These are phyloP conservation scores for Drosophila subpulchrella DNA, from an alignment of 1,140 invertebrate genomes.

Conservation along the genomic window DNA sequence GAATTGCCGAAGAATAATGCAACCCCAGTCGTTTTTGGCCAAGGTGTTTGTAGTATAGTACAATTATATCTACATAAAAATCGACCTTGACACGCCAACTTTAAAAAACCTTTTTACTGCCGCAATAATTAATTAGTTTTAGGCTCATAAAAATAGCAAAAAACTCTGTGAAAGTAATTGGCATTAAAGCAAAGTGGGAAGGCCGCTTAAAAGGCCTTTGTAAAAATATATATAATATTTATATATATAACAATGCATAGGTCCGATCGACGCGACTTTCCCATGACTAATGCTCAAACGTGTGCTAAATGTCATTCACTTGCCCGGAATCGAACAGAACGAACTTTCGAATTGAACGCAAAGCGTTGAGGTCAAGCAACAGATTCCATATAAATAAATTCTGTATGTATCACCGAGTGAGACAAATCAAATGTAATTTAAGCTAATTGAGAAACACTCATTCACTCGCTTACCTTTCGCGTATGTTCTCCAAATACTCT, in stretches of 20 bases:
- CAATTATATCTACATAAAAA: constrained; percentile 23
- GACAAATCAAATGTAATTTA: constrained; percentile 49
- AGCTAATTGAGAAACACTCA: constrained; percentile 29
- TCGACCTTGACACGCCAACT: constrained; percentile 50
- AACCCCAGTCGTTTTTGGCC: constrained; percentile 23
- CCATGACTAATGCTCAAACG: constrained; percentile 42
- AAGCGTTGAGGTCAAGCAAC: constrained; percentile 51
- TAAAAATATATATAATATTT: neutral
- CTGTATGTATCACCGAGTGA: constrained; percentile 27
- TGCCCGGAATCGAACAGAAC: constrained; percentile 57
- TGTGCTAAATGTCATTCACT: constrained; percentile 61
- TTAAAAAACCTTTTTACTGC: constrained; percentile 37
- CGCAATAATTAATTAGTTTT: constrained; percentile 41
- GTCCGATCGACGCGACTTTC: constrained; percentile 46
- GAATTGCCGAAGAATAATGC: constrained; percentile 40
- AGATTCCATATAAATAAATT: constrained; percentile 37
- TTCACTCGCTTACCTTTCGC: constrained; percentile 88
- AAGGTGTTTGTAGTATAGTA: neutral
- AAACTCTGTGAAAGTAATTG: constrained; percentile 42
- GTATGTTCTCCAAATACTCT: constrained; percentile 93
- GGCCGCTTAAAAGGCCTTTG: constrained; percentile 26
- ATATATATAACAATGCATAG: constrained; percentile 8
- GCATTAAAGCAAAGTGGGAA: constrained; percentile 30
- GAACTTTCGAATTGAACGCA: constrained; percentile 65
- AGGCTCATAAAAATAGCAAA: constrained; percentile 23